Conservation (phyloP, 2,888 invertebrate genomes). For the Eupithecia subfuscata region DNA sequence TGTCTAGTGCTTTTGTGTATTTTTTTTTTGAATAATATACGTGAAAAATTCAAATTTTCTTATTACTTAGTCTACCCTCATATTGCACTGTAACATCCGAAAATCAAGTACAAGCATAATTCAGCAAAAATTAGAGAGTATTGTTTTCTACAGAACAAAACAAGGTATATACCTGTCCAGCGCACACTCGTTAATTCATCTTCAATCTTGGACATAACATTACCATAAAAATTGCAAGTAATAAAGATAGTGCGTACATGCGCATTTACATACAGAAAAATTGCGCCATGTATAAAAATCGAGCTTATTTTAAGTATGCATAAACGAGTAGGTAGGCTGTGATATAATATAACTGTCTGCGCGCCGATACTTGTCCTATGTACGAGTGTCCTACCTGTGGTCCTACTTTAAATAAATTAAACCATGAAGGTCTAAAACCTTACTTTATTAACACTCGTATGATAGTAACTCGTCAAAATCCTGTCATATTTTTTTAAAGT, state of each 20-base stretch:
- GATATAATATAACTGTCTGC: background rate
- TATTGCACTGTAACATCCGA: background rate
- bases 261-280: background rate
- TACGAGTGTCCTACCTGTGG: too few species aligned
- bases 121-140: background rate
- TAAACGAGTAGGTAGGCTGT: too few species aligned
- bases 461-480: background rate
- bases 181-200: background rate
- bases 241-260: background rate
- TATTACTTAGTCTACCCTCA: slow-evolving; percentile 39
- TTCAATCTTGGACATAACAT: background rate
- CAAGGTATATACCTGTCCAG: background rate
- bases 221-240: background rate
- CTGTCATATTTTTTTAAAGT: background rate
- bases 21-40: slow-evolving; percentile 84
- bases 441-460: background rate
- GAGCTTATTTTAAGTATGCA: too few species aligned
- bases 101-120: background rate
- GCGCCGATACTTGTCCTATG: background rate
- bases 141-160: background rate
- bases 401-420: background rate
- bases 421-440: background rate
- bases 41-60: slow-evolving; percentile 70
- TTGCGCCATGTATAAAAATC: too few species aligned
- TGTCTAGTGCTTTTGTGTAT: slow-evolving; percentile 85